Base-by-base conservation (phyloP, 2,888 invertebrate species). In the Noctuana brunneofusca region DNA sequence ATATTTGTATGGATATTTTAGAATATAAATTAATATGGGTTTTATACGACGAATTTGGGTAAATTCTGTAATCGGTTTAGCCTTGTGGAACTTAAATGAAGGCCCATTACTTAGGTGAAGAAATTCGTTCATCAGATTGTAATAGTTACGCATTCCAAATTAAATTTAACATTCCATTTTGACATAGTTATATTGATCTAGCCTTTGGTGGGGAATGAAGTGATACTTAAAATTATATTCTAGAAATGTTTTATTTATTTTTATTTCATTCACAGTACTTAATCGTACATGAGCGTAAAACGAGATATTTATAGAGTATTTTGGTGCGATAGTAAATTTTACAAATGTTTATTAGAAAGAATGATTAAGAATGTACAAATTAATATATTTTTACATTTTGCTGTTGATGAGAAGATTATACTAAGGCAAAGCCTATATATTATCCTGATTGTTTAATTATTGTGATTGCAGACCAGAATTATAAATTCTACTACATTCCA, bases 341-440 rank as follows among this genome's bases (percentile, higher is more conserved):
- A 89, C 89, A 89, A 90, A 87, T 86, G 84, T 89, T 88, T 87
- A 80, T 80, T 82, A 80, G 82, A 83, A 78, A 75, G 76, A 80
- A 83, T 82, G 78, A 80, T 78, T 80, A 81, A 87, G 80, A 89
- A 79, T 91, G 90, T 91, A 91, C 90, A 90, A 90, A 90, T 88
- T 89, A 89, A 89, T 89, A 89, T 90, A 89, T 90, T 90, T 90
- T 89, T 90, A 89, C 88, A 90, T 88, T 87, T 89, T 83, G 81
- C 86, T 87, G 87, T 88, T 86, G 84, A 87, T 84, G 85, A 87
- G 81, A 84, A 82, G 74, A 79, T 72, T 85, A 85, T 71, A 82
- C 80, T 75, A 80, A 83, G 90, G 91, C 90, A 83, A 79, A 89
- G 90, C 90, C 90, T 89, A 72, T 75, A 75, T 80, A 81, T 81